Conservation (phyloP, 2,888 invertebrate genomes). For the Eupithecia subfuscata region DNA sequence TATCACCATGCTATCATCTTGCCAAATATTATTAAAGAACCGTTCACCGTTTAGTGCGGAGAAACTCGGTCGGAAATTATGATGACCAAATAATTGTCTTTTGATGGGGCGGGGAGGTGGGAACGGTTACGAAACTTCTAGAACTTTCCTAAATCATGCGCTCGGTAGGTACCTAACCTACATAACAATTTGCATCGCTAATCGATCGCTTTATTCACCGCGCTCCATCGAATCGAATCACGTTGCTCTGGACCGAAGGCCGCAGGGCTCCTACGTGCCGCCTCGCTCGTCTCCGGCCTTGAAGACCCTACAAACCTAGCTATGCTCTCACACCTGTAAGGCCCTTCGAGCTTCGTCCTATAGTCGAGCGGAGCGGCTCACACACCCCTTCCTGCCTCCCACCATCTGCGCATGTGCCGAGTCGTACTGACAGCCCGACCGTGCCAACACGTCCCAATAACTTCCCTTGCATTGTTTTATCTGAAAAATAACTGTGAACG, state of each 20-base stretch:
- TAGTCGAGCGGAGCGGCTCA: constrained; percentile 62
- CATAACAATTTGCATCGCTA: constrained; percentile 2
- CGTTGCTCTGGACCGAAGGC: constrained; percentile 44
- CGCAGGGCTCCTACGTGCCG: constrained; percentile 59
- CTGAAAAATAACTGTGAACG: constrained; percentile 31
- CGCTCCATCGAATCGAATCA: constrained; percentile 38
- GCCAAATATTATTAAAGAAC: too few species aligned
- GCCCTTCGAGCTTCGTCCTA: constrained; percentile 65
- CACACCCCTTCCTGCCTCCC: constrained; percentile 78
- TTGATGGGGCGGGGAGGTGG: too few species aligned
- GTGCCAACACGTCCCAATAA: constrained; percentile 72
- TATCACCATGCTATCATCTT: too few species aligned
- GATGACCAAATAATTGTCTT: too few species aligned
- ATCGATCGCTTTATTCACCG: constrained; percentile 2
- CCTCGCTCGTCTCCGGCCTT: constrained; percentile 65
- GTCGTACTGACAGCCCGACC: constrained; percentile 65
- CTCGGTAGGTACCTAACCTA: neutral
- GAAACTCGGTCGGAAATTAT: too few species aligned
- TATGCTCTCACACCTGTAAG: constrained; percentile 55
- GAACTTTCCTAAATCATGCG: neutral
- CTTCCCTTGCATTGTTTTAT: constrained; percentile 60
- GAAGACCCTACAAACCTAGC: constrained; percentile 41
- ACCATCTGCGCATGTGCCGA: constrained; percentile 63
- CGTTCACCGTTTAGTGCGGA: too few species aligned
- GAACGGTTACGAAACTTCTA: neutral